These are phyloP conservation scores for Helicoverpa zea DNA, from an alignment of 1,140 invertebrate species.

Conservation along the genomic window DNA sequence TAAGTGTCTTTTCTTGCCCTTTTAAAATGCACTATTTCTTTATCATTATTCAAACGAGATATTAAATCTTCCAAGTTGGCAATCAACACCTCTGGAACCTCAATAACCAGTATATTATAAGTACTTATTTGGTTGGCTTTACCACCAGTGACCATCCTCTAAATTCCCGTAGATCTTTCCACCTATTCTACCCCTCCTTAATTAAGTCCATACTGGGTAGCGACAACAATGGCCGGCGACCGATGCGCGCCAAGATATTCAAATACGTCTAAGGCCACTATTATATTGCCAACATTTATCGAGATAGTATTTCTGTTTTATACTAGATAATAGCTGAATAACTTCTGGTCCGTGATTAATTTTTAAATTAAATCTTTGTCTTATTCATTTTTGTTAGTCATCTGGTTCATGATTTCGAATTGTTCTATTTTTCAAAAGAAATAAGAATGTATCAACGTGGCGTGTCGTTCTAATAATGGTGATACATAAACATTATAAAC, in stretches of 20 bases:
- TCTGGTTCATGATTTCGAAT: too few relatives aligned
- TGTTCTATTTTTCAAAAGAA: neutral
- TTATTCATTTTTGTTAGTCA: neutral
- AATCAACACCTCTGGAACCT: constrained; percentile 49
- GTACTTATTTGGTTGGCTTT: constrained; percentile 63
- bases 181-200: constrained; percentile 82
- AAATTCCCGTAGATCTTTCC: constrained; percentile 80
- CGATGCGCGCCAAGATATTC: constrained; percentile 84
- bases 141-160: constrained; percentile 59
- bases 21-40: neutral
- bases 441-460: neutral
- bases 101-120: constrained; percentile 47
- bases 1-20: too few relatives aligned
- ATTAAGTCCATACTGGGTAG: constrained; percentile 85
- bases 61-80: neutral
- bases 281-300: constrained; percentile 80
- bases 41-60: constrained; percentile 14
- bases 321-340: constrained; percentile 35
- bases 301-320: constrained; percentile 66
- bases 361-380: neutral
- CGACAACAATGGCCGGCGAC: constrained; percentile 79
- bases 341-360: constrained; percentile 24
- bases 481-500: constrained; percentile 24
- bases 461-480: constrained; percentile 2
- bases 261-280: constrained; percentile 84